Conservation (phyloP, 2,113 vertebrate species). For the Psilopogon haemacephalus region DNA sequence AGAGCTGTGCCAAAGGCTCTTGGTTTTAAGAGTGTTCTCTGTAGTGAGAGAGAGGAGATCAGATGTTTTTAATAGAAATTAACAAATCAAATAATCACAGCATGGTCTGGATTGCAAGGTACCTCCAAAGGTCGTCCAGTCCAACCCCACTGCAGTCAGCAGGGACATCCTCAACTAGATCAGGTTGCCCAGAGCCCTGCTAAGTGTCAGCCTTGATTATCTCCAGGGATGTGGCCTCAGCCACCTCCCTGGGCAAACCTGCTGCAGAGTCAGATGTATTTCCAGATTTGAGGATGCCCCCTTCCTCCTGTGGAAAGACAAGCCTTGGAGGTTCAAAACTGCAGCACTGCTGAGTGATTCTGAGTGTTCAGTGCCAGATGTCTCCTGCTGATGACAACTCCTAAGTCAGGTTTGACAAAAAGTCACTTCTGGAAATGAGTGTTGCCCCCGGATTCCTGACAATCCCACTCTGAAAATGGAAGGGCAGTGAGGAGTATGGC, state of each 20-base stretch:
- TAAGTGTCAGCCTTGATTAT: too few relatives aligned
- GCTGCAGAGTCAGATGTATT: neutral
- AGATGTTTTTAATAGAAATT: neutral
- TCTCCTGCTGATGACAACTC: neutral
- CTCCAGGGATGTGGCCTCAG: too few relatives aligned
- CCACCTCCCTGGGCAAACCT: too few relatives aligned
- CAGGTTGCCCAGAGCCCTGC: too few relatives aligned
- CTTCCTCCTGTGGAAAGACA: neutral
- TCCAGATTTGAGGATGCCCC: neutral
- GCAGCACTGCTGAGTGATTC: neutral
- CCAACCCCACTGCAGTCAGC: too few relatives aligned
- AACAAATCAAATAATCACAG: neutral
- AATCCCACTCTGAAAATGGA: neutral
- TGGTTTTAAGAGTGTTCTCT: neutral
- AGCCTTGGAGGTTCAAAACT: neutral
- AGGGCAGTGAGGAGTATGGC: neutral
- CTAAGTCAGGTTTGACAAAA: neutral
- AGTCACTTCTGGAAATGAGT: neutral
- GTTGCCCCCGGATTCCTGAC: accelerated
- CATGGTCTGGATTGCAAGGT: too few relatives aligned
- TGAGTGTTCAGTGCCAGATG: neutral
- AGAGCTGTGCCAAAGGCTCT: neutral
- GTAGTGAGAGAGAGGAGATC: neutral
- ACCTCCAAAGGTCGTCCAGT: too few relatives aligned
- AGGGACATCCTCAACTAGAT: too few relatives aligned